Evolutionary conservation across 2,113 vertebrate genomes (phyloP).

Genomic region (Neoarius graeffei): DNA sequence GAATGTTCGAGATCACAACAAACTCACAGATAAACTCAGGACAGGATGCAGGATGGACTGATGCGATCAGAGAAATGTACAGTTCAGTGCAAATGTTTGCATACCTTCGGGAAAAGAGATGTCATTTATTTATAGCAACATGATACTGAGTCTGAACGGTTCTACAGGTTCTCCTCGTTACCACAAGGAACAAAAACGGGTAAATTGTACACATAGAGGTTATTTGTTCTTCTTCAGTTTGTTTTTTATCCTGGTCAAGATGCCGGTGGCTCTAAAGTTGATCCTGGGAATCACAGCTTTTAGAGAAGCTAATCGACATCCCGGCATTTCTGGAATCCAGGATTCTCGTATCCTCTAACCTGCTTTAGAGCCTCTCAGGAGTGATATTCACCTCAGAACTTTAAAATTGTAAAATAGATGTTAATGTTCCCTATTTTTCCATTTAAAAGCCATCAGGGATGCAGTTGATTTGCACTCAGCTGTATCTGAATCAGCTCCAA

Average conservation of each 20-base stretch:
- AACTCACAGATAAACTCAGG: conserved; percentile 67
- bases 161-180: neutral
- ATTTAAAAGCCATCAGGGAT: neutral
- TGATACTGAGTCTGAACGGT: neutral
- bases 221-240: neutral
- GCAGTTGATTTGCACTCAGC: neutral
- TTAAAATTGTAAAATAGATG: neutral
- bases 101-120: neutral
- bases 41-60: conserved; percentile 29
- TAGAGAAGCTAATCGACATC: neutral
- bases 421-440: neutral
- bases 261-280: neutral
- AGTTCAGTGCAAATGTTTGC: neutral
- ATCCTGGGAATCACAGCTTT: neutral
- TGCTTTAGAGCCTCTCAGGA: neutral
- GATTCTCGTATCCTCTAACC: neutral
- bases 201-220: neutral
- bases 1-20: conserved; percentile 78
- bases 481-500: neutral
- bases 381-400: neutral
- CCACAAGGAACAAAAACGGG: neutral
- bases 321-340: neutral
- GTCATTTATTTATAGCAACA: neutral
- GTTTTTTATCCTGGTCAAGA: neutral
- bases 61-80: neutral